Percentiles rank a stretch among this genome's conserved stretches.
Conservation (phyloP, 2,888 invertebrate species). For the Drosophila greeni region DNA sequence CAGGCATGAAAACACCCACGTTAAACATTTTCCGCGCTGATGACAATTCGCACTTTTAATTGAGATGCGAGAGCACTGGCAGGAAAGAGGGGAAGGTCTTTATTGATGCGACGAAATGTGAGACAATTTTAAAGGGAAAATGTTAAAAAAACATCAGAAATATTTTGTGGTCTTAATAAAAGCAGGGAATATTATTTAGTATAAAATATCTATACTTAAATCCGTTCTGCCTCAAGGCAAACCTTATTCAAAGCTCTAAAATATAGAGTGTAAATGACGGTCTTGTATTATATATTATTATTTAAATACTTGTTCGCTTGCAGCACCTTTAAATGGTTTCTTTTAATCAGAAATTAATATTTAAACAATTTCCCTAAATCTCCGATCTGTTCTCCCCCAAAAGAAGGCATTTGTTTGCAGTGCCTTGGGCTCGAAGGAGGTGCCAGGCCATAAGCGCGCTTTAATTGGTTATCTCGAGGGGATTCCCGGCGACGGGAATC, state of each 20-base stretch:
- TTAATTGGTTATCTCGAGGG: conserved; percentile 54
- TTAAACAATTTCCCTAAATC: not conserved
- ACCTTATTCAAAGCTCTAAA: not conserved
- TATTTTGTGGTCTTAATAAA: not conserved
- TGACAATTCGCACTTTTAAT: conserved; percentile 63
- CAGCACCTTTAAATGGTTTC: too few relatives aligned
- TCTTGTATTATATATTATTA: too few relatives aligned
- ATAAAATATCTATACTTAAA: too few relatives aligned
- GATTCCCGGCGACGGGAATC: conserved; percentile 12
- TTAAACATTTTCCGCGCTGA: conserved; percentile 43
- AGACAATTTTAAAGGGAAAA: not conserved
- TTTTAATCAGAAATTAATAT: not conserved
- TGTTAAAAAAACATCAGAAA: not conserved
- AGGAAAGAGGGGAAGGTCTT: not conserved
- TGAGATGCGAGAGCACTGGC: conserved; percentile 32
- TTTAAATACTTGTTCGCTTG: too few relatives aligned
- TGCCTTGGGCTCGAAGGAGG: conserved; percentile 32
- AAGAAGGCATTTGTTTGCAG: conserved; percentile 7
- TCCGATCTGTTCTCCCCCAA: not conserved
- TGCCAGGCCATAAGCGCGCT: conserved; percentile 34
- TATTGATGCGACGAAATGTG: not conserved
- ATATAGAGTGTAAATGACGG: too few relatives aligned
- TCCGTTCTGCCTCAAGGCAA: not conserved
- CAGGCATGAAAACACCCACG: conserved; percentile 57
- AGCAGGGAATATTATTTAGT: too few relatives aligned